A percentile compares a stretch with the other conserved stretches of the same genome.
These are phyloP conservation scores for Phymorhynchus buccinoides DNA, from an alignment of 1,140 invertebrate genomes.

Conservation along the genomic window DNA sequence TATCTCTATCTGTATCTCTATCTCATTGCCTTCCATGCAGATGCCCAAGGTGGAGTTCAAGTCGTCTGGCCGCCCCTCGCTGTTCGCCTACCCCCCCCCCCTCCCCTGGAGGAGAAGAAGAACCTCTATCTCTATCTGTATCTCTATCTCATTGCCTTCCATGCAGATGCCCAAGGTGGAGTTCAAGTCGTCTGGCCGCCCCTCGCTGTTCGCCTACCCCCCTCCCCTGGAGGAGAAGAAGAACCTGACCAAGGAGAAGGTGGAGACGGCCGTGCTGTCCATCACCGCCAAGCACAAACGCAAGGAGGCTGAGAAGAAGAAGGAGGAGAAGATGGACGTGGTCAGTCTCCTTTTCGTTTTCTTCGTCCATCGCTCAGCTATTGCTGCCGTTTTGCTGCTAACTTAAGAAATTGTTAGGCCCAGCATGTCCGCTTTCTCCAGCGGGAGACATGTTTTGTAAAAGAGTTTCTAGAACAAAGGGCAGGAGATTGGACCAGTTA, in stretches of 20 bases:
- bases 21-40: constrained; percentile 70
- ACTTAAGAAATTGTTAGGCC: too few relatives aligned
- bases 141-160: too few relatives aligned
- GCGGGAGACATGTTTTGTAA: too few relatives aligned
- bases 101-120: constrained; percentile 97
- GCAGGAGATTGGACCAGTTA: too few relatives aligned
- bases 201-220: constrained; percentile 96
- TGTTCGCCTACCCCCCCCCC: constrained; percentile 97
- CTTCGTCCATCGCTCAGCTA: too few relatives aligned
- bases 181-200: constrained; percentile 92
- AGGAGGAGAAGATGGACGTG: constrained; percentile 79
- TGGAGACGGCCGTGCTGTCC: constrained; percentile 96
- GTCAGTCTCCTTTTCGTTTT: constrained; percentile 63
- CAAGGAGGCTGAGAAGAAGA: constrained; percentile 80
- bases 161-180: constrained; percentile 93
- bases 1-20: too few relatives aligned
- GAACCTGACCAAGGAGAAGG: constrained; percentile 91
- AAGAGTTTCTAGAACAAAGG: too few relatives aligned
- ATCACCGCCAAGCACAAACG: constrained; percentile 83
- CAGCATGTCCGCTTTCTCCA: too few relatives aligned
- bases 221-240: constrained; percentile 98
- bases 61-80: constrained; percentile 94
- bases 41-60: constrained; percentile 96
- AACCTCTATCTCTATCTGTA: too few relatives aligned
- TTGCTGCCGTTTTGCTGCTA: too few relatives aligned